Base-by-base conservation (phyloP, 2,888 invertebrate genomes). In the Nemoura dubitans region DNA sequence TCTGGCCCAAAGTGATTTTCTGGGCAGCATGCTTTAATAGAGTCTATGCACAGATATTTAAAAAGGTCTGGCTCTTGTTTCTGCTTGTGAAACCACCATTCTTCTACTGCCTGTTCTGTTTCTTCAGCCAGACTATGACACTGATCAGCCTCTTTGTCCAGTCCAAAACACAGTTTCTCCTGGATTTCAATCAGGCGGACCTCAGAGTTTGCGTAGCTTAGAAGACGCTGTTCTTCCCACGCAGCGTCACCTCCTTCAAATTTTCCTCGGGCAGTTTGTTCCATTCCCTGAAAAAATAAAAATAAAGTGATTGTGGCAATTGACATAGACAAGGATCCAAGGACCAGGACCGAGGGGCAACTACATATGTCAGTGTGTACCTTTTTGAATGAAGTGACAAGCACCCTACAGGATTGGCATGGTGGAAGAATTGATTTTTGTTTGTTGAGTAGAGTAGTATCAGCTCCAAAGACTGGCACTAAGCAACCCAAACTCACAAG, bases 181-280 rank as follows among this genome's bases (percentile, higher is more conserved):
- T 98, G 96, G 86, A 98, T 97, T 91, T 99, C 99, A 21, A 97
- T 95, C 77, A 98, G 92, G 84, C 99, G 93, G 29, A 98, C 95
- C 93, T 98, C 98, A 91, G 98, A 97, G 14, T 94, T 95, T 88
- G 95, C 94, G 91, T 98, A 98, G 0, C 95, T 94, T 85, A 95
- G 95, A 86, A 97, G 92, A 89, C 97, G 97, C 90, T 97, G 95
- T 91, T 97, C 97, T 91, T 98, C 98, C 97, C 98, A 98, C 5
- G 97, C 97, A 0, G 97, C 95, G 91, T 98, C 98, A 0, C 98
- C 98, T 2, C 98, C 98, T 89, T 97, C 98, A 92, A 96, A 98
- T 91, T 97, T 97, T 16, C 96, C 96, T 89, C 97, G 94, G n/a
- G 95, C 93, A 0, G 98, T 98, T 89, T 94, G 94, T 88, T 96